Base-by-base conservation (phyloP, 2,113 vertebrate species). In the Atherinomorus stipes region DNA sequence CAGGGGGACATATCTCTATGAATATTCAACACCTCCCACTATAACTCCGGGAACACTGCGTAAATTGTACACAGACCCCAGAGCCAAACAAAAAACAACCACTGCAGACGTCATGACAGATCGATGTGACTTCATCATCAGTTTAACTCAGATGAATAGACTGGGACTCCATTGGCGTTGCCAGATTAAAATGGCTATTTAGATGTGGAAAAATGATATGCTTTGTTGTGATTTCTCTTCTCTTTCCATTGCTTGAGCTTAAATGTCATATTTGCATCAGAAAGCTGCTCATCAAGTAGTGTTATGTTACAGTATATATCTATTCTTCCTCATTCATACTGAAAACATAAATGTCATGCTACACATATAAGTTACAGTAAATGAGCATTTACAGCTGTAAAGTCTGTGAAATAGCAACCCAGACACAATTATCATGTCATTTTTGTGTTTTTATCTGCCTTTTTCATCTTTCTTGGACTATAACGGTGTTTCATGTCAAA, bases 1-100 rank as follows among this genome's bases (percentile, higher is more conserved):
- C 74, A 77, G 75, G 25, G 28, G 76, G 84, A 85, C 68, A 44
- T 49, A 34, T 81, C 56, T 16, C 50, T 52, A 74, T 87, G 85
- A 85, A 90, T 90, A 89, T 92, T 90, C 84, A 90, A 50, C 59
- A 84, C 76, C 62, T 74, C 66, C 54, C 53, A 22, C 68, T 72
- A 34, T 76, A 83, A 88, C 71, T 80, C 56, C 16, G 58, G 73
- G 58, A 85, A 84, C 78, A 75, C 70, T 65, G 74, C 10, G 53
- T 76, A 86, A 88, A 90, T 83, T 87, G 81, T 85, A 84, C 85
- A 59, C 81, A 76, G 81, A 59, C 80, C 49, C 77, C 19, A 0
- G 61, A 76, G 66, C 73, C 70, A 83, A 83, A 72, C 71, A 80
- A 73, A 80, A 75, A 70, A 31, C 59, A 34, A 76, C 77, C 74